Evolutionary conservation across 1,140 invertebrate species (phyloP).

Genomic region (Lysiphlebus fabarum): DNA sequence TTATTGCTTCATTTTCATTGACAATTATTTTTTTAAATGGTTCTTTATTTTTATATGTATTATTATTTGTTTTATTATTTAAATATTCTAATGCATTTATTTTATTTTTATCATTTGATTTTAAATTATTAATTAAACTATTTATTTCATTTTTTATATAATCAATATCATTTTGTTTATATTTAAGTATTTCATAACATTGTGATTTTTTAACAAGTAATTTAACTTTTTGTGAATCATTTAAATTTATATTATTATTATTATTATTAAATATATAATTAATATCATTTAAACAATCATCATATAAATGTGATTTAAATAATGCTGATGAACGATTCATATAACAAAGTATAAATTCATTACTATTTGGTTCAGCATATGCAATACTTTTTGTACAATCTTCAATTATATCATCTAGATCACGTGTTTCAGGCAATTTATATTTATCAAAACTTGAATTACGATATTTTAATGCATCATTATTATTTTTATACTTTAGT

Average conservation of each 20-base stretch:
- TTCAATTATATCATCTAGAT: not conserved
- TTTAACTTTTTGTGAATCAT: not conserved
- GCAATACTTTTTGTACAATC: conserved; percentile 4
- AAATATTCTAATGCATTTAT: not conserved
- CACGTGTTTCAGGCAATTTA: too few relatives aligned
- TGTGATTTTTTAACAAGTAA: not conserved
- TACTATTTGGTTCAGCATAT: not conserved
- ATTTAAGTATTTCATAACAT: too few relatives aligned
- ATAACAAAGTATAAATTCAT: not conserved
- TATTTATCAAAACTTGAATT: too few relatives aligned
- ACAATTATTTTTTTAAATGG: not conserved
- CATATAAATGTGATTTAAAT: not conserved
- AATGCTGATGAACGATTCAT: not conserved
- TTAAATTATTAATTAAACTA: not conserved
- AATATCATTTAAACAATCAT: conserved; percentile 8
- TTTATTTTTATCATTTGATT: not conserved
- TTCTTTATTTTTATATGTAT: not conserved
- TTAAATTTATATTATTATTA: not conserved
- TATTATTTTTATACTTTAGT: too few relatives aligned
- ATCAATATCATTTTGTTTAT: too few relatives aligned
- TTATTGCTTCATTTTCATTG: not conserved
- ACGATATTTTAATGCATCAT: too few relatives aligned
- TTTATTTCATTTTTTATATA: not conserved
- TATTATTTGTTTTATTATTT: not conserved
- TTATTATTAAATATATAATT: not conserved